Base-by-base conservation (phyloP, 2,888 invertebrate genomes). In the Pollenia labialis region DNA sequence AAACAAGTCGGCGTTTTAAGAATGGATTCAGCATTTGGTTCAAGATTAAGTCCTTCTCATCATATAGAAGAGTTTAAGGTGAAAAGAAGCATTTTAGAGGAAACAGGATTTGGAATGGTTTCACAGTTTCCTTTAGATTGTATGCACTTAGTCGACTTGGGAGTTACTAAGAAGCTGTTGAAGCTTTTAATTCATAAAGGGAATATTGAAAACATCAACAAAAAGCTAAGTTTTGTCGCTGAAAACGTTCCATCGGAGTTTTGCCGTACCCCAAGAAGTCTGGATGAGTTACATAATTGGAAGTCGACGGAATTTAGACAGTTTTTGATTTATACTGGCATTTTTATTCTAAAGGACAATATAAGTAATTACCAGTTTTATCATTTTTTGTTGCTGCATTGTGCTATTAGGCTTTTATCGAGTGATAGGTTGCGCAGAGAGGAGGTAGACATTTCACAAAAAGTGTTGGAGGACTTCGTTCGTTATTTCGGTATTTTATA, bases 21-120 rank as follows among this genome's bases (percentile, higher is more conserved):
- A 76, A 76, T 46, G 18, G 71, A 77, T 76, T 16, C 32, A 18
- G 66, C 60, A 16, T 85, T 81, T 76, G 16, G 12, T n/a, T 69
- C 40, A 1, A 40, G 68, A 50, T 69, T 16, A 44, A 23, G 9
- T 66, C 52, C 54, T 18, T 50, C 50, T 69, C 50, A 75, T 16
- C 75, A 74, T 60, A 74, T 46, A 74, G 60, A 74, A 48, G 74
- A 60, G 23, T 74, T 74, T 48, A 74, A 7, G 18, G 74, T n/a
- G 7, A 58, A 74, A 60, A 60, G 32, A 64, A 66, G 68, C 40
- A 60, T 76, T 60, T 71, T 76, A 12, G 79, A 79, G n/a, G 16
- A 46, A 58, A 14, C 62, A 80, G 52, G 56, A 52, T 84, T 84
- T 62, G 46, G 46, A 80, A 86, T 86, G 79, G 82, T 79, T 66